These are phyloP conservation scores for Nothoprocta perdicaria DNA, from an alignment of 2,113 vertebrate genomes.

Conservation along the genomic window DNA sequence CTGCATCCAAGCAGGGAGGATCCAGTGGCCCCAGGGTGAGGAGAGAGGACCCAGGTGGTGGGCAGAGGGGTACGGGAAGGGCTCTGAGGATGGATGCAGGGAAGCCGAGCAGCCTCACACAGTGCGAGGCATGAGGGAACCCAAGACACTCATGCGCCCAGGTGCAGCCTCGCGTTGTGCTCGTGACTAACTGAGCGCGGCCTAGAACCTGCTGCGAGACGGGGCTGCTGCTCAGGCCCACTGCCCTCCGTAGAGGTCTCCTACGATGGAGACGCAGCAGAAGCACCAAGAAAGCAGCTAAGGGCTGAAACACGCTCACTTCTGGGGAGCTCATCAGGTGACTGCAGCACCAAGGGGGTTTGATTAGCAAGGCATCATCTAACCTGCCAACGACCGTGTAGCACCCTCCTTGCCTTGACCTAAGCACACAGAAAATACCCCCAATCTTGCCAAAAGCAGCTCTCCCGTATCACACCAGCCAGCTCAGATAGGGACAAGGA, in stretches of 20 bases:
- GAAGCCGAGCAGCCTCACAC: rapidly evolving
- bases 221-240: rapidly evolving
- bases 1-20: no score
- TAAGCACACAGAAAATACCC: background rate
- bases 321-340: background rate
- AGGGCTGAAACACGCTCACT: no score
- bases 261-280: background rate
- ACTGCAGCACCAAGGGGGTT: background rate
- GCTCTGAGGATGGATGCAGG: rapidly evolving
- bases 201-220: rapidly evolving
- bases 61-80: no score
- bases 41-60: no score
- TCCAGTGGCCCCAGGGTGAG: no score
- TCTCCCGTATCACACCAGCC: rapidly evolving
- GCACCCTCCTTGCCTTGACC: background rate
- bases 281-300: background rate
- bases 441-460: rapidly evolving
- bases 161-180: background rate
- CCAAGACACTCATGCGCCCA: no score
- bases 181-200: background rate
- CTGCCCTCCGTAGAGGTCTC: background rate
- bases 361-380: background rate
- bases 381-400: background rate
- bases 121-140: background rate
- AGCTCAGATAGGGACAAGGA: background rate